A percentile compares a stretch with the other conserved stretches of the same genome.
phyloP scores from a whole-genome alignment of 2,797 vertebrate species.

The Alfaro cultratus region DNA sequence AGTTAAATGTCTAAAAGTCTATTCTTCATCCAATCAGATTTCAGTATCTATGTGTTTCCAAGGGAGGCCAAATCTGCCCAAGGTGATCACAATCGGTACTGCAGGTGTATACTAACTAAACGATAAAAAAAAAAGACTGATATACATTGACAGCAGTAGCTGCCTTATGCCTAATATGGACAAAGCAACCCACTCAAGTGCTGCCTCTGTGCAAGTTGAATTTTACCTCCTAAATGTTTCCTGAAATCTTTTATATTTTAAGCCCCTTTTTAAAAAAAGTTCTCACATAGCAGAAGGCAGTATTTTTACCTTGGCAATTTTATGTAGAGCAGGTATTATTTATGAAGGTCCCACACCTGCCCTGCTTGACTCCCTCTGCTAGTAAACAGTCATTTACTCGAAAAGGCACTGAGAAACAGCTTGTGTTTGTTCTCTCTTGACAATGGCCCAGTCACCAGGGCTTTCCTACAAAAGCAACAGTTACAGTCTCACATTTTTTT shows the following conservation, averaged over 20 bases:
- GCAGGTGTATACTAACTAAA: no score
- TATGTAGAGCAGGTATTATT: slow-evolving; percentile 73
- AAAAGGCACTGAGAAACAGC: slow-evolving; percentile 45
- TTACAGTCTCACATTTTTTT: slow-evolving; percentile 24
- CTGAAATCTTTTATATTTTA: slow-evolving; percentile 9
- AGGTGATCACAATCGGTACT: no score
- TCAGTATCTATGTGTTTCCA: no score
- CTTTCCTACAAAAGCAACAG: slow-evolving; percentile 50
- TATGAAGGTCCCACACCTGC: slow-evolving; percentile 76
- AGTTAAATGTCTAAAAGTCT: no score
- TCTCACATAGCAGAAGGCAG: slow-evolving; percentile 11
- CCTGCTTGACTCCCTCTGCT: slow-evolving; percentile 65
- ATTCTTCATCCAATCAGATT: no score
- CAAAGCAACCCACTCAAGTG: not conserved
- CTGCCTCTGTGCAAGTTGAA: not conserved
- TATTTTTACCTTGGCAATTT: slow-evolving; percentile 50
- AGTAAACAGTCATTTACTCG: slow-evolving; percentile 79
- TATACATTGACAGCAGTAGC: no score
- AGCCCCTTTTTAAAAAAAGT: not conserved
- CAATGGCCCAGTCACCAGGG: slow-evolving; percentile 56
- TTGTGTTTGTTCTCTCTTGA: slow-evolving; percentile 69
- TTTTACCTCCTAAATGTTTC: slow-evolving; percentile 5
- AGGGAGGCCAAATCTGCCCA: no score
- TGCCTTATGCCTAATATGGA: not conserved
- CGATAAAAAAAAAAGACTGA: no score